phyloP scores from a whole-genome alignment of 2,888 invertebrate genomes.

The Rugalucina vietnamica region DNA sequence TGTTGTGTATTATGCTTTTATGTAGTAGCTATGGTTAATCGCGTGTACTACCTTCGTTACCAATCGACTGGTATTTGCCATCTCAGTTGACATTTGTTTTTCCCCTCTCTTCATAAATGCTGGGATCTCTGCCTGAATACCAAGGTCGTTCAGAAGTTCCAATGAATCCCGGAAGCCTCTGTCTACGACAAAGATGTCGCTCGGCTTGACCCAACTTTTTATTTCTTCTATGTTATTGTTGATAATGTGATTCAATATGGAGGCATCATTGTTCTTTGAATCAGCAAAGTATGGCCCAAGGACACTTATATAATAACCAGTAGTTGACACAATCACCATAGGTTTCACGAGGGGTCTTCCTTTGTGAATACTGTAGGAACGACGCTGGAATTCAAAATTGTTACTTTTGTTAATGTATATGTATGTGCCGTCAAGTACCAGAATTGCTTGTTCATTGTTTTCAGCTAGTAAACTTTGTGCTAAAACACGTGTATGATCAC shows the following conservation, averaged over 20 bases:
- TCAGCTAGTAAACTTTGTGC: slow-evolving; percentile 38
- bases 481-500: slow-evolving; percentile 41
- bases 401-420: slow-evolving; percentile 54
- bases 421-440: slow-evolving; percentile 61
- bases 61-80: slow-evolving; percentile 46
- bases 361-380: slow-evolving; percentile 50
- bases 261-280: slow-evolving; percentile 54
- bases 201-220: slow-evolving; percentile 36
- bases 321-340: slow-evolving; percentile 53
- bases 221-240: slow-evolving; percentile 51
- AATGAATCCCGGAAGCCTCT: slow-evolving; percentile 56
- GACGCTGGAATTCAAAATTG: slow-evolving; percentile 51
- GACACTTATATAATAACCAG: slow-evolving; percentile 49
- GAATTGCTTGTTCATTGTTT: slow-evolving; percentile 20
- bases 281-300: slow-evolving; percentile 52
- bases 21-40: too few relatives aligned
- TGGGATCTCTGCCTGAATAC: slow-evolving; percentile 45
- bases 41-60: slow-evolving; percentile 62
- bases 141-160: slow-evolving; percentile 39
- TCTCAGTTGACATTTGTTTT: slow-evolving; percentile 45
- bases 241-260: slow-evolving; percentile 54
- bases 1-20: too few relatives aligned
- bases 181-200: slow-evolving; percentile 53
- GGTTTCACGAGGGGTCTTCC: slow-evolving; percentile 52
- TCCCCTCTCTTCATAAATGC: slow-evolving; percentile 42